Conservation (phyloP, 2,113 vertebrate species). For the Phaethornis superciliosus region DNA sequence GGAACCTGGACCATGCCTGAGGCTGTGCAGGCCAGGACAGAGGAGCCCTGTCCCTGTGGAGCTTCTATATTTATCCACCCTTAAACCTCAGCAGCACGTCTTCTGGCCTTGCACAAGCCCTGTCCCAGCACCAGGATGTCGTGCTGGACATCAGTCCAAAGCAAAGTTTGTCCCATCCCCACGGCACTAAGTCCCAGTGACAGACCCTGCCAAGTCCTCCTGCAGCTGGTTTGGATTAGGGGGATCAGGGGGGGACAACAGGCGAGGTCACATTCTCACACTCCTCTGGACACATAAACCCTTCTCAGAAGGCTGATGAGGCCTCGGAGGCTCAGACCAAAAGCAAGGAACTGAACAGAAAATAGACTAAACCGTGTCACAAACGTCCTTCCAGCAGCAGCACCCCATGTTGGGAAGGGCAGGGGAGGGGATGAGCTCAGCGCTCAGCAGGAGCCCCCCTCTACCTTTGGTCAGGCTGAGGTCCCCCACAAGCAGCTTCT, state of each 20-base stretch:
- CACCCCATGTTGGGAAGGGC: rapidly evolving
- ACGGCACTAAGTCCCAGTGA: neutral
- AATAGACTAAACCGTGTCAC: neutral
- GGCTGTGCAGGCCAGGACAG: neutral
- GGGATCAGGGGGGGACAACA: neutral
- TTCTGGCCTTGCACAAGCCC: neutral
- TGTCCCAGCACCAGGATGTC: neutral
- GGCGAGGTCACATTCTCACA: conserved; percentile 44
- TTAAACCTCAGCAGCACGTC: neutral
- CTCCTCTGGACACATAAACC: neutral
- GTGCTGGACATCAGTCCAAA: neutral
- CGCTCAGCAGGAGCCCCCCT: neutral
- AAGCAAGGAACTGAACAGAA: neutral
- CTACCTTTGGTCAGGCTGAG: conserved; percentile 31
- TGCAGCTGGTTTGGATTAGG: neutral
- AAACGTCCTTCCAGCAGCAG: neutral
- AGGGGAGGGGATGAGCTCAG: rapidly evolving
- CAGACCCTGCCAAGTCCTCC: rapidly evolving
- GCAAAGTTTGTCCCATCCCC: neutral
- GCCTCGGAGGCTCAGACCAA: neutral
- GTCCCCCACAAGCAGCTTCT: neutral
- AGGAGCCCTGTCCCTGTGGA: neutral
- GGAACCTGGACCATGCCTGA: neutral
- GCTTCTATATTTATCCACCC: neutral
- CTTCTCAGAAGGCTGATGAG: neutral